Base-by-base conservation (phyloP, 2,888 invertebrate genomes). In the Megalurothrips usitatus region DNA sequence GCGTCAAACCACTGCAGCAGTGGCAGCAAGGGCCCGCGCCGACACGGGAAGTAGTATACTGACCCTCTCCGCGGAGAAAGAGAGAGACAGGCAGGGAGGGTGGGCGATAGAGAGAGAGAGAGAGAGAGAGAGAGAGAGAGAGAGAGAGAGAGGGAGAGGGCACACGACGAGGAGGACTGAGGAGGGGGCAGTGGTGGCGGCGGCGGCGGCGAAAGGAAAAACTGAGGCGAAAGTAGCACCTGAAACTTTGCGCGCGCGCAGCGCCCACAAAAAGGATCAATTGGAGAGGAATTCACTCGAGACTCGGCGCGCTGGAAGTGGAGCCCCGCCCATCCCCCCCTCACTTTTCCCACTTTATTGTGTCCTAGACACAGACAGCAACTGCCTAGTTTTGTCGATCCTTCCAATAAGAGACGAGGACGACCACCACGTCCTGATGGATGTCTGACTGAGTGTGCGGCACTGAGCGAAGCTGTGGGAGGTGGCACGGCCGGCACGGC, bases 281-380 rank as follows among this genome's bases (percentile, higher is more conserved):
- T 75, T 75, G 68, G 68, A 75, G 68, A 75, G 68, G 68, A 75
- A 23, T 75, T 75, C 68, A 75, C 68, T 75, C 68, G 68, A 75
- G 68, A 75, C 68, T 75, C 26, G 3, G 11, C 68, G 68, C 68
- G 26, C 68, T 23, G 68, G 68, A 23, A 23, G 68, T n/a, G 68
- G 68, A 23, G 68, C n/a, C 23, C 23, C 26, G 68, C 23, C 68
- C 23, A 10, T 68, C 68, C 26, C 1, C 26, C 68, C 26, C 23
- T 75, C 68, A 75, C 68, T 75, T 75, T 75, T 75, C 26, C 68
- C 68, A 75, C 68, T 75, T 75, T 75, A 75, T 75, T 75, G 68
- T 75, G 68, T 75, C 68, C 26, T 26, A 26, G 68, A 58, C 58
- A 58, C 12, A 26, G 68, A 58, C 58, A 58, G 34, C 58, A 19